Conservation (phyloP, 2,797 vertebrate genomes). For the Sebastes paucispinis region DNA sequence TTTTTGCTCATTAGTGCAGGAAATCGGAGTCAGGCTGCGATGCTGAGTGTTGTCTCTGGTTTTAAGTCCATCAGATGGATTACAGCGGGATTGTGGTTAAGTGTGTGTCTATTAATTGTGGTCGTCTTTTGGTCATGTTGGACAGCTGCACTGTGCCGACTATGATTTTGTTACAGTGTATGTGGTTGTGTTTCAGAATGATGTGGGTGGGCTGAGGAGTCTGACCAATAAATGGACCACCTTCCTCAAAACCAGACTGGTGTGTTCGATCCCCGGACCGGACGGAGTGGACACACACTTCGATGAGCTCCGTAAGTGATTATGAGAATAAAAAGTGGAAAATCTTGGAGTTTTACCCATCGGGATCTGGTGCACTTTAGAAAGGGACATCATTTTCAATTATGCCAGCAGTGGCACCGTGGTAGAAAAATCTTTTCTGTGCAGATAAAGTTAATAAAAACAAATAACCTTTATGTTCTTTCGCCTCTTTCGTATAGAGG, state of each 20-base stretch:
- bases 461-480: not conserved
- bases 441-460: not conserved
- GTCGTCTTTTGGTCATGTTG: not conserved
- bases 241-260: constrained; percentile 94
- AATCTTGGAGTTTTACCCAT: constrained; percentile 12
- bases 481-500: constrained; percentile 81
- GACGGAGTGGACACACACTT: constrained; percentile 97
- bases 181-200: constrained; percentile 87
- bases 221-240: constrained; percentile 99
- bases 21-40: constrained; percentile 37
- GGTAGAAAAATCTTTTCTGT: not conserved
- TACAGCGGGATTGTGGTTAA: constrained; percentile 17
- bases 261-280: constrained; percentile 94
- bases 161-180: constrained; percentile 15
- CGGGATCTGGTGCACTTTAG: not conserved
- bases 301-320: constrained; percentile 94
- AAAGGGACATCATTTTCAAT: not conserved
- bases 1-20: constrained; percentile 67
- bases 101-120: constrained; percentile 32
- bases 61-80: constrained; percentile 16
- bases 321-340: not conserved
- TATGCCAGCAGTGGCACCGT: not conserved
- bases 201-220: constrained; percentile 95
- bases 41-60: constrained; percentile 23
- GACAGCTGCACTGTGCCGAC: constrained; percentile 18